Percentiles rank a stretch among this genome's conserved stretches.
phyloP scores from a whole-genome alignment of 2,888 invertebrate genomes.

The Diachrysia chrysitis region DNA sequence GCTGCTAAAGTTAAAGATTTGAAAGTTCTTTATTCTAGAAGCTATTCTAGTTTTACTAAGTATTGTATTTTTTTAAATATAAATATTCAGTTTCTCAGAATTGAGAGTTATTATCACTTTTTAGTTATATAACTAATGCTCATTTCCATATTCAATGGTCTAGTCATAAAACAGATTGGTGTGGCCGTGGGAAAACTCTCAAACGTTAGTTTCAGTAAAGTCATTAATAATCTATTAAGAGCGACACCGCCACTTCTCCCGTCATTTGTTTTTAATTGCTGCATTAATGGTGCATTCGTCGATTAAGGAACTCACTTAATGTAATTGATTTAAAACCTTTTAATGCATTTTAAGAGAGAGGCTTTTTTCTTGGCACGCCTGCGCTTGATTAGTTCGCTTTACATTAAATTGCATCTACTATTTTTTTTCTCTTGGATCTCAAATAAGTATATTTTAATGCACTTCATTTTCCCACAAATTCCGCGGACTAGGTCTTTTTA shows the following conservation, averaged over 20 bases:
- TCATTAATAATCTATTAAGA: constrained; percentile 43
- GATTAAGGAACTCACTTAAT: neutral
- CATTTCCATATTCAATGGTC: constrained; percentile 21
- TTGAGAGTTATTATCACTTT: neutral
- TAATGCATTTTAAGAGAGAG: neutral
- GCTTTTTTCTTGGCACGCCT: neutral
- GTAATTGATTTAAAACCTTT: neutral
- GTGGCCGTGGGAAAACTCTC: constrained; percentile 33
- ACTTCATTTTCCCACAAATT: no score
- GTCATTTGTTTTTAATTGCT: constrained; percentile 20
- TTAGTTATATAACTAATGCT: constrained; percentile 12
- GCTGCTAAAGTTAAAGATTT: no score
- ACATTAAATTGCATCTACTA: neutral
- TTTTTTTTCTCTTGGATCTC: no score
- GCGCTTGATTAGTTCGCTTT: neutral
- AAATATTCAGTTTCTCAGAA: neutral
- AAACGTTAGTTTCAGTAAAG: constrained; percentile 35
- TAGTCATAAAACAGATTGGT: constrained; percentile 25
- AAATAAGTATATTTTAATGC: no score
- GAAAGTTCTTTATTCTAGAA: neutral
- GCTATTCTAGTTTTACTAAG: neutral
- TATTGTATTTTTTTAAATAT: neutral
- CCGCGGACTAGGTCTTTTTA: no score
- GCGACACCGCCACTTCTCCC: constrained; percentile 5
- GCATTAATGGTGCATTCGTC: constrained; percentile 14